phyloP scores from a whole-genome alignment of 2,888 invertebrate genomes.

The Drosophila tanythrix region DNA sequence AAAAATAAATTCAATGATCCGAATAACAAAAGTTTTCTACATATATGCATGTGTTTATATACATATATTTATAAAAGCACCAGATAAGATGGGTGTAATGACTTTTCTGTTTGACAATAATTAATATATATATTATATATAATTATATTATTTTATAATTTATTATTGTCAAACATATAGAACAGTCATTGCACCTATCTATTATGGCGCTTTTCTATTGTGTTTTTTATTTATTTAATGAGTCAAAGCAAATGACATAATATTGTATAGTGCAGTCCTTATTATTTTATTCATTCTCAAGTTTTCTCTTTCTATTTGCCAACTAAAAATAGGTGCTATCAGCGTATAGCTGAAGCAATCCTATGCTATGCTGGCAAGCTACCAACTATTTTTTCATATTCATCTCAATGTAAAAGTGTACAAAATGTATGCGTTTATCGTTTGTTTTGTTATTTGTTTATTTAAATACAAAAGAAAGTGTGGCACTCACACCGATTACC shows the following conservation, averaged over 20 bases:
- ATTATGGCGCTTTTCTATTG: background rate
- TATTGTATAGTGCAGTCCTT: conserved; percentile 24
- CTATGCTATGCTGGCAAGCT: conserved; percentile 46
- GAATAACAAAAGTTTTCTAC: background rate
- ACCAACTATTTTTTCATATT: conserved; percentile 66
- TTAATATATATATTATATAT: background rate
- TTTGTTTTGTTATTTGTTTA: conserved; percentile 13
- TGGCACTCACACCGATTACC: background rate
- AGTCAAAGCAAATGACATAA: conserved; percentile 22
- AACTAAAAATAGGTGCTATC: conserved; percentile 36
- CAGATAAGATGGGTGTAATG: background rate
- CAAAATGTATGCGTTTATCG: conserved; percentile 20
- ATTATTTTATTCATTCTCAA: conserved; percentile 8
- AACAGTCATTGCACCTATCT: conserved; percentile 6
- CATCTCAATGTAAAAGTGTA: conserved; percentile 15
- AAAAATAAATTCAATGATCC: conserved; percentile 13
- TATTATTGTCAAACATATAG: background rate
- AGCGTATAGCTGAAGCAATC: conserved; percentile 7
- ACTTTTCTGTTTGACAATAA: conserved; percentile 5
- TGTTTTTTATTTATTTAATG: background rate
- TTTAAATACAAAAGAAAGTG: conserved; percentile 2
- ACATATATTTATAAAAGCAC: background rate
- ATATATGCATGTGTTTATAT: background rate
- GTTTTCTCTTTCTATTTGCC: background rate
- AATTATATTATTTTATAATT: conserved; percentile 1